phyloP scores from a whole-genome alignment of 2,888 invertebrate species.

The Amiota communis region DNA sequence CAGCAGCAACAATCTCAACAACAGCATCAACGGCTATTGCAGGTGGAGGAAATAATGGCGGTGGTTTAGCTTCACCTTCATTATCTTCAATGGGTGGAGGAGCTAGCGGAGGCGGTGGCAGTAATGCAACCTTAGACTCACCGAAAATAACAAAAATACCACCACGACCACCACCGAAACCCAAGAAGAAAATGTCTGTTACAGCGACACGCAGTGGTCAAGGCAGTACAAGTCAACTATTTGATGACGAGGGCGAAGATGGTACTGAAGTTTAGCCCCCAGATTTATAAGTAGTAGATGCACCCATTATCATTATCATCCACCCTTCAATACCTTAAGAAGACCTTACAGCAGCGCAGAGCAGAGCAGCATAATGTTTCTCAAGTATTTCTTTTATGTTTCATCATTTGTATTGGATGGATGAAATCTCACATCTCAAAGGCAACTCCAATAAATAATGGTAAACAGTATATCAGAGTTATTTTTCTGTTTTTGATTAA shows the following conservation, averaged over 20 bases:
- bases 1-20: slow-evolving; percentile 33
- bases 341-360: too few species aligned
- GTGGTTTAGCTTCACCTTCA: not conserved
- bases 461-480: too few species aligned
- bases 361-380: too few species aligned
- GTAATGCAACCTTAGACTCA: slow-evolving; percentile 43
- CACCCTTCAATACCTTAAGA: too few species aligned
- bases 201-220: slow-evolving; percentile 74
- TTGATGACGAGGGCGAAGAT: slow-evolving; percentile 91
- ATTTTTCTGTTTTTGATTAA: too few species aligned
- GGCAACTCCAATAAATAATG: too few species aligned
- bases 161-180: slow-evolving; percentile 87
- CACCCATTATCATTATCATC: not conserved
- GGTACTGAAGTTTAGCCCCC: slow-evolving; percentile 86
- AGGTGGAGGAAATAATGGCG: not conserved
- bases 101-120: not conserved
- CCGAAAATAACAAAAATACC: slow-evolving; percentile 79
- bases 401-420: too few species aligned
- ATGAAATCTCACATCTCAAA: too few species aligned
- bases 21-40: slow-evolving; percentile 11
- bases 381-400: too few species aligned
- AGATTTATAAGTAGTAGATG: not conserved
- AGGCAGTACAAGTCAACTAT: slow-evolving; percentile 81
- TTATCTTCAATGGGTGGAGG: not conserved
- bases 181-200: slow-evolving; percentile 86